phyloP scores from a whole-genome alignment of 2,888 invertebrate genomes.

The Odontomyia ornata region DNA sequence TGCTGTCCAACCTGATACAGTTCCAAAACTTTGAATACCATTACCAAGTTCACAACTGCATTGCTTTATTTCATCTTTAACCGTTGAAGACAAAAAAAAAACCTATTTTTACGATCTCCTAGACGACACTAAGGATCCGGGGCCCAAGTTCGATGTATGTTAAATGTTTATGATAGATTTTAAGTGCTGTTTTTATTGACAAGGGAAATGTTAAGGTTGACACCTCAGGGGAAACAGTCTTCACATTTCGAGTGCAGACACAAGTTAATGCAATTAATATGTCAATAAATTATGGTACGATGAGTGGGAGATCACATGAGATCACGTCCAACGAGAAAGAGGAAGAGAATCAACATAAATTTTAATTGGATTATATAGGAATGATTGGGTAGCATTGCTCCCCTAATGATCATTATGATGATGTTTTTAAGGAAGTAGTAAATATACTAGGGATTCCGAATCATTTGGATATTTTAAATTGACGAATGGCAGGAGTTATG shows the following conservation, averaged over 20 bases:
- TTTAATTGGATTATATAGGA: conserved; percentile 3
- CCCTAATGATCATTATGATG: neutral
- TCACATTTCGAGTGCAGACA: neutral
- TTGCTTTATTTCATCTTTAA: no score
- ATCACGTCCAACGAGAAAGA: neutral
- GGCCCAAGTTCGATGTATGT: no score
- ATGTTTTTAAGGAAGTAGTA: no score
- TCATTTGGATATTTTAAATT: no score
- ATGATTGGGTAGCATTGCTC: neutral
- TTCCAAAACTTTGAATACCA: no score
- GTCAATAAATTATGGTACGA: conserved; percentile 30
- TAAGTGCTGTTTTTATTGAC: conserved; percentile 41
- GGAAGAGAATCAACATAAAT: neutral
- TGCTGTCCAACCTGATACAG: no score
- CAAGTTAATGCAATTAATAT: conserved; percentile 32
- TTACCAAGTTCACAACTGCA: no score
- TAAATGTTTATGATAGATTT: conserved; percentile 40
- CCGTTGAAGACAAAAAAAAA: no score
- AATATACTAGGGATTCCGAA: no score
- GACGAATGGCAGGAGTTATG: no score
- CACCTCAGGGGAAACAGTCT: conserved; percentile 12
- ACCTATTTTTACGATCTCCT: no score
- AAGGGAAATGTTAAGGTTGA: conserved; percentile 38
- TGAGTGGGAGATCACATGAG: conserved; percentile 20
- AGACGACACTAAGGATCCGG: no score